These are phyloP conservation scores for Drosophila atripex DNA, from an alignment of 2,888 invertebrate species.

Conservation along the genomic window DNA sequence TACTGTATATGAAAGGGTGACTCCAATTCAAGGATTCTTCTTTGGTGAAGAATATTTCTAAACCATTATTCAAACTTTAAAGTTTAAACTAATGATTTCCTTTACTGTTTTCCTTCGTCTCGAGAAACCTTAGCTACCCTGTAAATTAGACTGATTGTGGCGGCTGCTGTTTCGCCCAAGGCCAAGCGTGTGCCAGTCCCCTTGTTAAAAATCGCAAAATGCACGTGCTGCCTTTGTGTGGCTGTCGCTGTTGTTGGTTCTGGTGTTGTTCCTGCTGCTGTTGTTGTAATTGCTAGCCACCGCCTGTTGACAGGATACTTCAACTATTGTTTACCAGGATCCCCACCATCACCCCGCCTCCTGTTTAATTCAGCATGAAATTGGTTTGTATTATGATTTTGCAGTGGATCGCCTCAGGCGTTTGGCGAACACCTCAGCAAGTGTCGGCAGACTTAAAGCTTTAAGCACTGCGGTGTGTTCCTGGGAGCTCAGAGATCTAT, in stretches of 20 bases:
- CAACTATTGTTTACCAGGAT: slow-evolving; percentile 78
- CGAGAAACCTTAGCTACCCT: slow-evolving; percentile 7
- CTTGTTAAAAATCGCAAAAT: slow-evolving; percentile 73
- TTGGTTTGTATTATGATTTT: slow-evolving; percentile 81
- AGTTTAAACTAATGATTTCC: not conserved
- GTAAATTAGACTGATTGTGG: slow-evolving; percentile 1
- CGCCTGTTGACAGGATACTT: slow-evolving; percentile 82
- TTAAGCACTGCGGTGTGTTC: slow-evolving; percentile 20
- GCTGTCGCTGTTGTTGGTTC: slow-evolving; percentile 25
- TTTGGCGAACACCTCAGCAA: slow-evolving; percentile 62
- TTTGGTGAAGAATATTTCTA: not conserved
- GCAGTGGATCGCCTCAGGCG: slow-evolving; percentile 64
- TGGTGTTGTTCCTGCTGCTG: slow-evolving; percentile 33
- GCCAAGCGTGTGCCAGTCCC: slow-evolving; percentile 67
- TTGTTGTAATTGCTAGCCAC: slow-evolving; percentile 60
- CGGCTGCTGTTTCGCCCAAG: slow-evolving; percentile 63
- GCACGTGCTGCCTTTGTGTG: slow-evolving; percentile 76
- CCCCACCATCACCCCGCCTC: slow-evolving; percentile 9
- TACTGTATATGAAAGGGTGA: no score
- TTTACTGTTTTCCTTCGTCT: not conserved
- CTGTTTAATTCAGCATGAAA: slow-evolving; percentile 82
- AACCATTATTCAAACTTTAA: not conserved
- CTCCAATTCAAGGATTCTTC: no score
- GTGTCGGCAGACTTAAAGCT: slow-evolving; percentile 49
- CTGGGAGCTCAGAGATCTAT: not conserved